Evolutionary conservation across 2,797 vertebrate species (phyloP), one percentile per base, ranked within the genome.

Genomic region (Gadopsis bispinosus): DNA sequence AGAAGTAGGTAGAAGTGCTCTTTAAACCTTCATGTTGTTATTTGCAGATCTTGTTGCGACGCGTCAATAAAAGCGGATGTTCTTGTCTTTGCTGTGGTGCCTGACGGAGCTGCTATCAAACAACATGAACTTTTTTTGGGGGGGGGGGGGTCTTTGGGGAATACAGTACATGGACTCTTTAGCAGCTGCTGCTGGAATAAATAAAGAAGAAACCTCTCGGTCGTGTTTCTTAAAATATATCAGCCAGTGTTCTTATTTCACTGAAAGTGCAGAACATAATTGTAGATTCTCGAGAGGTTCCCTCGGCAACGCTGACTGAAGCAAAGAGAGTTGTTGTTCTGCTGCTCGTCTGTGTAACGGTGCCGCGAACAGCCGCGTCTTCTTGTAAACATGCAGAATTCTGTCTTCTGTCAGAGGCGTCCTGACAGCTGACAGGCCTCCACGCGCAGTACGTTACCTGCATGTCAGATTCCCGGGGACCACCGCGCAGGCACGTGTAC

Each of bases 171-270:
- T 2, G 14, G 66, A 33, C 39, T 75, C 26, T 41, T 55, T 33
- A 59, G 47, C 64, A 58, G 62, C 47, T 62, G 69, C 60, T 66
- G 47, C 73, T 60, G 50, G 37, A 26, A 51, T 2, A 7, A 20
- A 48, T 9, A 37, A 51, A 31, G 35, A 6, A 10, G 4, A 5
- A 31, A 39, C 39, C 3, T 53, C 54, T 35, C 67, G 31, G 31
- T 0, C 13, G 22, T 56, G 31, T n/a, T 8, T 73, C 75, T 59
- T 8, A 22, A 69, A 82, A 77, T 55, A 68, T 7, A 62, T 33
- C 65, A 54, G 45, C 59, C 26, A 13, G 3, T 10, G 47, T 64
- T 68, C 59, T 64, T 26, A 39, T 69, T 73, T 63, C 10, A 61
- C 33, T 37, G 63, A 19, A 35, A 31, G 33, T 37, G 51, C 51